phyloP scores from a whole-genome alignment of 2,888 invertebrate genomes.

The Deilephila porcellus region DNA sequence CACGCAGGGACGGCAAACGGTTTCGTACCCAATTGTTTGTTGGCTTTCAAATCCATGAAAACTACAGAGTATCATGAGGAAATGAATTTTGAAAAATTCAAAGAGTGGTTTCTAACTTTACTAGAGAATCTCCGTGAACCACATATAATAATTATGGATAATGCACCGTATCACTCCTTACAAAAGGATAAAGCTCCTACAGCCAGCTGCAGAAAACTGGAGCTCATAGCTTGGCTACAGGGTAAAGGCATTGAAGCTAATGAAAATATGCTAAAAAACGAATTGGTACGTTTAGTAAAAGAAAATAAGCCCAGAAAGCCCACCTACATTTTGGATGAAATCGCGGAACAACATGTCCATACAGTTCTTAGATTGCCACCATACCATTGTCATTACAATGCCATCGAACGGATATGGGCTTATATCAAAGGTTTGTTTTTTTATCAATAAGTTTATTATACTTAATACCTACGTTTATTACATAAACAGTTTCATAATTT shows the following conservation, averaged over 20 bases:
- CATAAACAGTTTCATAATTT: not conserved
- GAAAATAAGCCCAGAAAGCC: not conserved
- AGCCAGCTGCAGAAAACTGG: not conserved
- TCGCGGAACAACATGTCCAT: not conserved
- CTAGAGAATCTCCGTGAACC: not conserved
- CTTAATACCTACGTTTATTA: no score
- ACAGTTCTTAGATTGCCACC: not conserved
- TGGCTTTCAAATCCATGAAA: not conserved
- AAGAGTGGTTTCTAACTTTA: not conserved
- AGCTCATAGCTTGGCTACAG: not conserved
- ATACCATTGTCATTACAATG: slow-evolving; percentile 2
- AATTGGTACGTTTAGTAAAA: not conserved
- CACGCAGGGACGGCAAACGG: not conserved
- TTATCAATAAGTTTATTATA: no score
- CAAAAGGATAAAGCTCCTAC: not conserved
- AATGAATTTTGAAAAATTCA: not conserved
- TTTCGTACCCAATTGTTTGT: slow-evolving; percentile 5
- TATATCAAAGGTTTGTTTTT: no score
- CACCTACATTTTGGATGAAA: not conserved
- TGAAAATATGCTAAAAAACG: not conserved
- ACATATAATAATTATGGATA: no score
- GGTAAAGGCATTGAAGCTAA: not conserved
- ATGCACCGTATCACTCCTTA: not conserved
- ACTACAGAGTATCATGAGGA: not conserved
- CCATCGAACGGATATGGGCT: not conserved